Conservation (phyloP, 2,888 invertebrate species). For the Gymnoscelis rufifasciata region DNA sequence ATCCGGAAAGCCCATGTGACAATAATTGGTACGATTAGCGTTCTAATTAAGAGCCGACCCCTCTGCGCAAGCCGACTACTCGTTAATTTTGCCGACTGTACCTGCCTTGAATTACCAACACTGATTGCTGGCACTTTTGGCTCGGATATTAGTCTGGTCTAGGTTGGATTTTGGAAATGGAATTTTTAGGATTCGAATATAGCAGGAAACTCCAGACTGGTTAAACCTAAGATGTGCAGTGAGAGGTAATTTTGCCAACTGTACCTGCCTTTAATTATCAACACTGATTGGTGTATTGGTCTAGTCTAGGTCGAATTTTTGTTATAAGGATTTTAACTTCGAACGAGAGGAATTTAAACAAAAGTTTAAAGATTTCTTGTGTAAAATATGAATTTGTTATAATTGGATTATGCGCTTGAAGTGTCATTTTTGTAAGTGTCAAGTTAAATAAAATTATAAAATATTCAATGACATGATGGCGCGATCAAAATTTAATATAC, state of each 20-base stretch:
- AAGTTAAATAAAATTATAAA: too few species aligned
- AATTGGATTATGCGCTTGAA: too few species aligned
- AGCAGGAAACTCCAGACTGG: too few species aligned
- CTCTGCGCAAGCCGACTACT: conserved; percentile 2
- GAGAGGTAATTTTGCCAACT: conserved; percentile 10
- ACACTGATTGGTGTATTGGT: not conserved
- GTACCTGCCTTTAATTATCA: conserved; percentile 1
- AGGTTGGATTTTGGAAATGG: not conserved
- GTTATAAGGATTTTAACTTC: too few species aligned
- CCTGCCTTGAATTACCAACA: conserved; percentile 1
- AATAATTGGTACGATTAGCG: conserved; percentile 25
- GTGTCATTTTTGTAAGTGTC: too few species aligned
- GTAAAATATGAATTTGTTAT: too few species aligned
- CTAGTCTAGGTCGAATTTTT: not conserved
- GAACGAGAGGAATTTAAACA: too few species aligned
- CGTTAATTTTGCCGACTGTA: conserved; percentile 11
- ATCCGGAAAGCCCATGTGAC: conserved; percentile 16
- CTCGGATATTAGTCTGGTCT: not conserved
- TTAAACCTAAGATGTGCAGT: too few species aligned
- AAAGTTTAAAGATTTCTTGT: too few species aligned
- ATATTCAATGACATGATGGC: too few species aligned
- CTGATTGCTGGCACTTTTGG: not conserved
- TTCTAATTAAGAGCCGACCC: conserved; percentile 21
- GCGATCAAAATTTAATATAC: too few species aligned
- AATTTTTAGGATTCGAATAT: not conserved